Evolutionary conservation across 2,113 vertebrate species (phyloP), one percentile per base, ranked within the genome.

Genomic region (Pheucticus melanocephalus): DNA sequence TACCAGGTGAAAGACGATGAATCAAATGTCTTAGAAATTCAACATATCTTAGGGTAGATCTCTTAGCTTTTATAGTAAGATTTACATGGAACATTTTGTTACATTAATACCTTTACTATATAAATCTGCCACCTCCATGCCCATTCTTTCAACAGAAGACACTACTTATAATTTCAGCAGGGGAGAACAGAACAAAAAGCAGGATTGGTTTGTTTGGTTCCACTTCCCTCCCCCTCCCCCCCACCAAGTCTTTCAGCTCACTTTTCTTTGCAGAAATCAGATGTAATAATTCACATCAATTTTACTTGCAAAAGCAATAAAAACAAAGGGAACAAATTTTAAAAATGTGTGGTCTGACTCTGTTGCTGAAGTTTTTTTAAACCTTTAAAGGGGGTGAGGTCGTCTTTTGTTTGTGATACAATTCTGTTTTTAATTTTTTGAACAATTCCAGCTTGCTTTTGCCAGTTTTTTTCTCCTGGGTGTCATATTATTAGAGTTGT

Each of bases 231-330:
- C 35, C 7, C 42, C 65, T 42, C 66, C 56, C 8, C 12, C 21
- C 35, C 18, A 0, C 54, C 54, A 72, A 72, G 70, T 90, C 87
- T 91, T 88, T 89, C 86, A 94, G 70, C 92, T 97, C 85, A 94
- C 88, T 96, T 91, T 65, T 91, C 70, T 68, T 95, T 69, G 40
- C 48, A 69, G 45, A 92, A 87, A 93, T 95, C 88, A 94, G 73
- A 92, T 90, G 65, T 92, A 98, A 91, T 96, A 96, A 97, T 95
- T 98, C 96, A 97, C 84, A 97, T 91, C 66, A 93, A 97, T 96
- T 97, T 97, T 94, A 96, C 53, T 92, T 96, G 93, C 60, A 96
- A 87, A 96, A 93, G 94, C 73, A 97, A 89, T 95, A 96, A 92
- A 87, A 71, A 75, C 83, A 97, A 96, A 94, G 30, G 50, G 88